Evolutionary conservation across 1,140 invertebrate genomes (phyloP).

Genomic region (Drosophila insularis): DNA sequence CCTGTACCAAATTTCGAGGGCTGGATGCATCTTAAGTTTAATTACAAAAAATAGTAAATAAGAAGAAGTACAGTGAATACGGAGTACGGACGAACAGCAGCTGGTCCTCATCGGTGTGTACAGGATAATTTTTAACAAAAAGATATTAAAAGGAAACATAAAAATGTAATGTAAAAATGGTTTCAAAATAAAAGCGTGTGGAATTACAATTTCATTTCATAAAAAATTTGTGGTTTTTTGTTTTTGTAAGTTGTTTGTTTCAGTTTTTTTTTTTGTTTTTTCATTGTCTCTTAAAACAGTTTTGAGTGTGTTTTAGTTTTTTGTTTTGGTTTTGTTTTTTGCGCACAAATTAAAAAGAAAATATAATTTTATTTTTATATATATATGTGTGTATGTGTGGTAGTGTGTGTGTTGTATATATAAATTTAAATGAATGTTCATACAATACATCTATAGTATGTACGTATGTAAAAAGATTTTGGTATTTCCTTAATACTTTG

Average conservation of each 20-base stretch:
- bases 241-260: conserved; percentile 19
- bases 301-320: conserved; percentile 23
- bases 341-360: conserved; percentile 25
- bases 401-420: not conserved
- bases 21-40: not conserved
- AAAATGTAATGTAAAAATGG: conserved; percentile 50
- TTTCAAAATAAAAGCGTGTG: conserved; percentile 80
- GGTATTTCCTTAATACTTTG: conserved; percentile 12
- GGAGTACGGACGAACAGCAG: not conserved
- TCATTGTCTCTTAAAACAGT: conserved; percentile 21
- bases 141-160: conserved; percentile 45
- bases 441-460: conserved; percentile 9
- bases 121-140: conserved; percentile 33
- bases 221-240: conserved; percentile 50
- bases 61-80: not conserved
- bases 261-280: conserved; percentile 14
- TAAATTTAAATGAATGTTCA: not conserved
- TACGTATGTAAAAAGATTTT: conserved; percentile 19
- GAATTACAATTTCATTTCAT: conserved; percentile 77
- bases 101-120: conserved; percentile 7
- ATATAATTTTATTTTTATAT: conserved; percentile 13
- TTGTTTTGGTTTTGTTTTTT: conserved; percentile 15
- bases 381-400: not conserved
- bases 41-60: not conserved
- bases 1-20: not conserved